Conservation (phyloP, 2,797 vertebrate genomes). For the Adelosebastes latens region DNA sequence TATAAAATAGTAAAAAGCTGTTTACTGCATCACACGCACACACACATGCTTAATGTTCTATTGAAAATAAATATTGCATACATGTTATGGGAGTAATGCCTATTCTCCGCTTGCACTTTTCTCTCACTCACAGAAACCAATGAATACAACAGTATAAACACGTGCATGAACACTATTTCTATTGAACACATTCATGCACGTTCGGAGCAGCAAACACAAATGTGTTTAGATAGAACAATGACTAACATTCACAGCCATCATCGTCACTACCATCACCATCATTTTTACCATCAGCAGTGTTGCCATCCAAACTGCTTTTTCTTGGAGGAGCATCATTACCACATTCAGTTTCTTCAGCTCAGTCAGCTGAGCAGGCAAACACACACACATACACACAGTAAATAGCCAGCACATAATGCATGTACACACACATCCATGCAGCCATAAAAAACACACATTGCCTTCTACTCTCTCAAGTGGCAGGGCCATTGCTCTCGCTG, state of each 20-base stretch:
- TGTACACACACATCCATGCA: background rate
- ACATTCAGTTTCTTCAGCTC: conserved; percentile 31
- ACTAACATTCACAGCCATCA: conserved; percentile 43
- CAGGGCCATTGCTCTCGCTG: conserved; percentile 71
- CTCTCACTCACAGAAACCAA: background rate
- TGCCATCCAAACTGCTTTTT: conserved; percentile 29
- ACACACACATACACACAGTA: background rate
- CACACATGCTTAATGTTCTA: background rate
- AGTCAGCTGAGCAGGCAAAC: conserved; percentile 26
- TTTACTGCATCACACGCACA: background rate
- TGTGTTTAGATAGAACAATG: conserved; percentile 1
- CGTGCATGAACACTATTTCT: background rate
- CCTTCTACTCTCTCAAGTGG: conserved; percentile 59
- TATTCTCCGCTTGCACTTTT: conserved; percentile 11
- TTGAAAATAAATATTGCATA: conserved; percentile 12
- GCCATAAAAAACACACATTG: conserved; percentile 49
- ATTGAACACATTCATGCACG: background rate
- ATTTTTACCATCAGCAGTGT: conserved; percentile 9
- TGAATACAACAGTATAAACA: conserved; percentile 10
- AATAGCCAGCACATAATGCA: conserved; percentile 13
- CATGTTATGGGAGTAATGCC: conserved; percentile 16
- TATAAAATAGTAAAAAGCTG: conserved; percentile 16
- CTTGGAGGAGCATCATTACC: conserved; percentile 35
- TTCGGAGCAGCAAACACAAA: background rate
- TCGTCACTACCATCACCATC: conserved; percentile 9